A percentile compares a stretch with the other conserved stretches of the same genome.
These are phyloP conservation scores for Hypomesus transpacificus DNA, from an alignment of 2,113 vertebrate genomes.

Conservation along the genomic window DNA sequence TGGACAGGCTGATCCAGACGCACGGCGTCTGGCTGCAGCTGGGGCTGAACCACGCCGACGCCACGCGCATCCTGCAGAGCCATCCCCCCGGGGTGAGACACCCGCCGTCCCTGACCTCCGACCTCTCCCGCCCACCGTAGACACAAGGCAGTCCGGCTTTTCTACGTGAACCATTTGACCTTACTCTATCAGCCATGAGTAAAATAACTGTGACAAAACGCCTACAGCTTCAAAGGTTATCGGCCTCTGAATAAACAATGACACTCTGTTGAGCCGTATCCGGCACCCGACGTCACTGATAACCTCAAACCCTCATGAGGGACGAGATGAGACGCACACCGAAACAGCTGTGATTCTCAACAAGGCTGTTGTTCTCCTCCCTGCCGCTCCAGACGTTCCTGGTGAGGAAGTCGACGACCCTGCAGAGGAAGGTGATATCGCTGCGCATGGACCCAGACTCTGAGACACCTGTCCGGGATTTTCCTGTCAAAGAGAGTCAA, in stretches of 20 bases:
- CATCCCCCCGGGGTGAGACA: conserved; percentile 83
- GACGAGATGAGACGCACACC: background rate
- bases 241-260: background rate
- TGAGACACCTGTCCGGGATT: conserved; percentile 75
- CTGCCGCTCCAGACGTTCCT: conserved; percentile 77
- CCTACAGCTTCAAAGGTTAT: no score
- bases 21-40: conserved; percentile 91
- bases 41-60: conserved; percentile 77
- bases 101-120: background rate
- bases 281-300: no score
- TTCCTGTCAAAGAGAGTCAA: conserved; percentile 86
- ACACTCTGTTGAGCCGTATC: background rate
- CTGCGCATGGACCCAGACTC: conserved; percentile 77
- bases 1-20: conserved; percentile 87
- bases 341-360: background rate
- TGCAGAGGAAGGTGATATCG: conserved; percentile 90
- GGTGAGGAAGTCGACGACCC: conserved; percentile 79
- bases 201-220: no score
- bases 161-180: no score
- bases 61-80: conserved; percentile 70
- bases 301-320: background rate
- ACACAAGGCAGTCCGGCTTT: no score
- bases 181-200: no score
- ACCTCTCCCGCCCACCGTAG: no score
- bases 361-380: conserved; percentile 12